Conservation (phyloP, 2,888 invertebrate species). For the Pherbina coryleti region DNA sequence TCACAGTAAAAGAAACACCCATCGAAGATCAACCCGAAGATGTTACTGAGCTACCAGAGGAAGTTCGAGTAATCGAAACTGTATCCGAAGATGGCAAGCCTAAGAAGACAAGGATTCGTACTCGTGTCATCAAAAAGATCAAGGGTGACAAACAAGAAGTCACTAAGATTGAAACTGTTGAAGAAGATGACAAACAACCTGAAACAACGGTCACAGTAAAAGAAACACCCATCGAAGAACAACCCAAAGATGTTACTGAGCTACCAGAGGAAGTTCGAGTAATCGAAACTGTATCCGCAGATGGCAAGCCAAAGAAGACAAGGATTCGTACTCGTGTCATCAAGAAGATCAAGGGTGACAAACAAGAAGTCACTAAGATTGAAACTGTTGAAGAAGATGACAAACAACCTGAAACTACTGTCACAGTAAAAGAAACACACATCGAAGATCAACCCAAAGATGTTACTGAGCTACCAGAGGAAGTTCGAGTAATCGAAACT, state of each 20-base stretch:
- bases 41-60: constrained; percentile 17
- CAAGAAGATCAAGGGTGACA: constrained; percentile 18
- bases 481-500: constrained; percentile 1
- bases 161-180: constrained; percentile 12
- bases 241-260: background rate
- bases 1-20: constrained; percentile 23
- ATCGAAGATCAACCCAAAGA: background rate
- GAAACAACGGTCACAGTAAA: background rate
- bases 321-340: constrained; percentile 8
- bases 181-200: constrained; percentile 11
- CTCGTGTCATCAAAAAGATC: constrained; percentile 28
- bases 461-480: background rate
- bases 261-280: background rate
- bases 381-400: constrained; percentile 8
- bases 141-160: constrained; percentile 30
- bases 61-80: constrained; percentile 21
- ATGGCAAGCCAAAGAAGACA: constrained; percentile 9
- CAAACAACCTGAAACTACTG: background rate
- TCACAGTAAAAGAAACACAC: background rate
- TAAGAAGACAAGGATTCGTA: constrained; percentile 22
- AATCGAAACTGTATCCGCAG: background rate
- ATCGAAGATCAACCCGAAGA: constrained; percentile 14
- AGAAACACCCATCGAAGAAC: constrained; percentile 9
- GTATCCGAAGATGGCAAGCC: constrained; percentile 28
- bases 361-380: constrained; percentile 10